Conservation (phyloP, 2,888 invertebrate species). For the Adela reaumurella region DNA sequence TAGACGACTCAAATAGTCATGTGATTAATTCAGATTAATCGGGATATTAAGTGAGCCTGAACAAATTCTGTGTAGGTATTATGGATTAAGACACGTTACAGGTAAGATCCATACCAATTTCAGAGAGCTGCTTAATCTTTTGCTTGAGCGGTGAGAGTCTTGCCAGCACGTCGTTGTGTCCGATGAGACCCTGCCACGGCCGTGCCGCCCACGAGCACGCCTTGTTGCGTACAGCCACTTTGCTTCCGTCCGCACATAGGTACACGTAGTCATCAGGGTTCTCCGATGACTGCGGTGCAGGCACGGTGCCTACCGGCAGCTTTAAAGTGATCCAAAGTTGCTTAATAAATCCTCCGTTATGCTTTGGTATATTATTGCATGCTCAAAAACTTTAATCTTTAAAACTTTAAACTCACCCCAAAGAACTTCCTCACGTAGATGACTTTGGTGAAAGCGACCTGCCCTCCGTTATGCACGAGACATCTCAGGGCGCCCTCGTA, state of each 20-base stretch:
- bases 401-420: slow-evolving; percentile 57
- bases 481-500: slow-evolving; percentile 85
- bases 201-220: slow-evolving; percentile 79
- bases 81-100: no score
- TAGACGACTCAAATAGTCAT: slow-evolving; percentile 4
- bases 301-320: slow-evolving; percentile 60
- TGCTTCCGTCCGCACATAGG: slow-evolving; percentile 75
- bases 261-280: slow-evolving; percentile 68
- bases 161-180: slow-evolving; percentile 60
- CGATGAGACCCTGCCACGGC: slow-evolving; percentile 79
- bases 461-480: slow-evolving; percentile 74
- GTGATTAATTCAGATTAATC: no score
- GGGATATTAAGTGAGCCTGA: no score
- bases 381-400: no score
- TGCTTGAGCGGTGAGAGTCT: slow-evolving; percentile 47
- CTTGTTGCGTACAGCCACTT: slow-evolving; percentile 61
- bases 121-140: slow-evolving; percentile 53
- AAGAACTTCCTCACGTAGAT: slow-evolving; percentile 77
- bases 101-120: slow-evolving; percentile 26
- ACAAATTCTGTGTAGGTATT: no score
- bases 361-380: background rate
- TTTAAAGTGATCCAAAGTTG: no score
- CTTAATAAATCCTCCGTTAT: no score
- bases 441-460: slow-evolving; percentile 84
- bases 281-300: slow-evolving; percentile 56